These are phyloP conservation scores for Diplodus sargus DNA, from an alignment of 2,797 vertebrate species.

Conservation along the genomic window DNA sequence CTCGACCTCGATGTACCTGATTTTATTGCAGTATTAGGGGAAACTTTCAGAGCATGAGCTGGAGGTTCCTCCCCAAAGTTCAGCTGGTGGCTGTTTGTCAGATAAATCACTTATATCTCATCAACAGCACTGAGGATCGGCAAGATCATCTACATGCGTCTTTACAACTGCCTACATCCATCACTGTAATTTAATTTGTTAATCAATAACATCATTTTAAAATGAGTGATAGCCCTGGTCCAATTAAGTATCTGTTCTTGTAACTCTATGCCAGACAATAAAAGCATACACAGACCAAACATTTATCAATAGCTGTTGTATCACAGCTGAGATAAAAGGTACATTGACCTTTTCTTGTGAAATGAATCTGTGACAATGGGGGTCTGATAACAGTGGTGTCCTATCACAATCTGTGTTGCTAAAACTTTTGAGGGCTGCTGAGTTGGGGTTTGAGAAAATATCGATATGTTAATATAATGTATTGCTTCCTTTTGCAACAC, in stretches of 20 bases:
- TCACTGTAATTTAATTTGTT: slow-evolving; percentile 1
- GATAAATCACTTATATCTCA: background rate
- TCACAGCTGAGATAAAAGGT: slow-evolving; percentile 2
- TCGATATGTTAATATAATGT: no score
- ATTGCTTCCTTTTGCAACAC: no score
- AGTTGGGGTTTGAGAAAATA: no score
- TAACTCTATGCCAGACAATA: background rate
- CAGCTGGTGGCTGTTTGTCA: background rate
- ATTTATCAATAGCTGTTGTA: background rate
- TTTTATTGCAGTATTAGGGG: background rate
- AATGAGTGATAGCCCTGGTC: slow-evolving; percentile 5
- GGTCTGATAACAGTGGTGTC: background rate
- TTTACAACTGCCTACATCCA: background rate
- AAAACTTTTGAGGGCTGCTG: background rate
- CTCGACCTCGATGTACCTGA: background rate
- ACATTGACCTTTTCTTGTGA: background rate
- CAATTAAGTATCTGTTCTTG: background rate
- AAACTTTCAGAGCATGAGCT: background rate
- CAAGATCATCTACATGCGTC: background rate
- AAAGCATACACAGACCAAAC: background rate
- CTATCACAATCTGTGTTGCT: background rate
- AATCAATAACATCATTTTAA: slow-evolving; percentile 16
- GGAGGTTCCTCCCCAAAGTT: background rate
- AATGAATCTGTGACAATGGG: background rate
- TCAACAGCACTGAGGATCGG: background rate